Conservation (phyloP, 2,888 invertebrate species). For the Noctua fimbriata region DNA sequence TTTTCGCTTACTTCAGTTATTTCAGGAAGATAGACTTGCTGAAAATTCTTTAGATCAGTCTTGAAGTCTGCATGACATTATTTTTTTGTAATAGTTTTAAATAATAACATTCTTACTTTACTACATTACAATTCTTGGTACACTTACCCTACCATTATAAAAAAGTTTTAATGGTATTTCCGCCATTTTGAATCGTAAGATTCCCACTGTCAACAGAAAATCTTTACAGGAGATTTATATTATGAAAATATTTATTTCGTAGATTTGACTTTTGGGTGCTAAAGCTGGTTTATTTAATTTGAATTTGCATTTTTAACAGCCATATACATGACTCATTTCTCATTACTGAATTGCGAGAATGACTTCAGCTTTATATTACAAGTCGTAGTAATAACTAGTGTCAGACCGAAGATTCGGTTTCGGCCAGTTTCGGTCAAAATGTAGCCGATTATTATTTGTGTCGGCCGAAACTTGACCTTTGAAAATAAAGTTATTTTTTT, state of each 20-base stretch:
- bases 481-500: background rate
- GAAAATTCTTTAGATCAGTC: background rate
- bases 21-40: background rate
- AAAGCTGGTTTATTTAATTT: background rate
- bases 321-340: background rate
- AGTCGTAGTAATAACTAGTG: background rate
- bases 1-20: background rate
- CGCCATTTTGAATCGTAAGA: slow-evolving; percentile 19
- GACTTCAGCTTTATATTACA: background rate
- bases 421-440: background rate
- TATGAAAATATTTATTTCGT: background rate
- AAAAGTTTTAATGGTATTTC: slow-evolving; percentile 12
- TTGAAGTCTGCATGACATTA: background rate
- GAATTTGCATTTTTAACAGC: background rate
- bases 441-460: no score
- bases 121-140: background rate
- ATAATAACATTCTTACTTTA: no score
- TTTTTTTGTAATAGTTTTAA: background rate
- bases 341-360: background rate
- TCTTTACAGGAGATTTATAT: background rate
- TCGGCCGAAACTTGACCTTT: no score
- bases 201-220: background rate
- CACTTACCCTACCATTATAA: background rate
- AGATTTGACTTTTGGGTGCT: background rate
- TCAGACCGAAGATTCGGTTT: background rate